These are phyloP conservation scores for Tyto alba DNA, from an alignment of 2,113 vertebrate species.

Conservation along the genomic window DNA sequence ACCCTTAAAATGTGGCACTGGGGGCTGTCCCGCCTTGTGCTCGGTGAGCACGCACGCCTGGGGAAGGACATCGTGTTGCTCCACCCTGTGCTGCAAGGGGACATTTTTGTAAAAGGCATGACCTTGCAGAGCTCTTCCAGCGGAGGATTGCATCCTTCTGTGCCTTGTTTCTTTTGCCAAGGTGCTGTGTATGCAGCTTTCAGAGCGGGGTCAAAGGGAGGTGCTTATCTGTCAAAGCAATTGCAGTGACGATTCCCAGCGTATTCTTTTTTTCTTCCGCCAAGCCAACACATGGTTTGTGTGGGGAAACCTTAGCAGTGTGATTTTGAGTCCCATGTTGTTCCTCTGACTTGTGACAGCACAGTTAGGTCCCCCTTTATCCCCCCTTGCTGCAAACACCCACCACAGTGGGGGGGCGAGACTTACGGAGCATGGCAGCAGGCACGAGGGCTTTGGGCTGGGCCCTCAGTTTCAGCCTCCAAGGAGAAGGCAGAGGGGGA, in stretches of 20 bases:
- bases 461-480: not conserved
- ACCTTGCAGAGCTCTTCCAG: not conserved
- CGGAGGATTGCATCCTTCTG: not conserved
- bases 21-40: not conserved
- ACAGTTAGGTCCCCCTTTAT: not conserved
- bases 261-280: not conserved
- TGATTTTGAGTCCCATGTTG: not conserved
- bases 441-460: not conserved
- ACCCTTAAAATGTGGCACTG: not conserved
- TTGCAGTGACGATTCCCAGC: not conserved
- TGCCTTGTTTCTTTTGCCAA: not conserved
- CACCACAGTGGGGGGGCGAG: too few species aligned
- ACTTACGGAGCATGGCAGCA: not conserved
- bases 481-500: not conserved
- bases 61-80: not conserved
- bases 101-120: not conserved
- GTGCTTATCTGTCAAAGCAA: not conserved
- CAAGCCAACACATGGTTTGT: not conserved
- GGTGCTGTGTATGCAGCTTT: not conserved
- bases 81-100: not conserved
- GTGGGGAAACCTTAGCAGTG: not conserved
- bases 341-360: not conserved
- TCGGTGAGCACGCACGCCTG: accelerated
- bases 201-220: not conserved
- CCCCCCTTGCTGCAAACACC: not conserved